A percentile compares a stretch with the other conserved stretches of the same genome.
phyloP scores from a whole-genome alignment of 2,113 vertebrate genomes.

The Panthera uncia region DNA sequence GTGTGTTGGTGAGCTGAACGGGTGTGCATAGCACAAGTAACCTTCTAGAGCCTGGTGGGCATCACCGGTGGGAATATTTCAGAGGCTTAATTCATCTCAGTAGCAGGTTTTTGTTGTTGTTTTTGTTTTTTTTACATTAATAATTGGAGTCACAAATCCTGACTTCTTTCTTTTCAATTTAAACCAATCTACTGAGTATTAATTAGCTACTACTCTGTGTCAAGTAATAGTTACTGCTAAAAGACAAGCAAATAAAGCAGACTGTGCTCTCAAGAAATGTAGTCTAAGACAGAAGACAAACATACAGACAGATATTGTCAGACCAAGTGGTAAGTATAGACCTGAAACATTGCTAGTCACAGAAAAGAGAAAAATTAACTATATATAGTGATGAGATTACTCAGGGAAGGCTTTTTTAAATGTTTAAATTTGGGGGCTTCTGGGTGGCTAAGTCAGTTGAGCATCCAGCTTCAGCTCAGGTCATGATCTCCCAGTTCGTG shows the following conservation, averaged over 20 bases:
- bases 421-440: background rate
- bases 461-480: no score
- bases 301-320: background rate
- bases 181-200: slow-evolving; percentile 19
- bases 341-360: background rate
- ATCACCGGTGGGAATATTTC: background rate
- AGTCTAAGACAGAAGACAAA: background rate
- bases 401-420: background rate
- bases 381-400: background rate
- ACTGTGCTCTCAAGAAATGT: background rate
- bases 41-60: background rate
- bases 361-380: background rate
- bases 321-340: background rate
- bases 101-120: background rate
- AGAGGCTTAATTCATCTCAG: background rate
- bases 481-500: no score
- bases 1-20: background rate
- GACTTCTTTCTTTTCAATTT: slow-evolving; percentile 20
- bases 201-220: background rate
- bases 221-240: background rate
- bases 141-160: background rate
- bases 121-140: background rate
- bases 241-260: background rate
- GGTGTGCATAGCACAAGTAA: background rate
- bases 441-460: no score